Evolutionary conservation across 2,888 invertebrate genomes (phyloP), one percentile per base, ranked within the genome.

Genomic region (Rhagonycha fulva): DNA sequence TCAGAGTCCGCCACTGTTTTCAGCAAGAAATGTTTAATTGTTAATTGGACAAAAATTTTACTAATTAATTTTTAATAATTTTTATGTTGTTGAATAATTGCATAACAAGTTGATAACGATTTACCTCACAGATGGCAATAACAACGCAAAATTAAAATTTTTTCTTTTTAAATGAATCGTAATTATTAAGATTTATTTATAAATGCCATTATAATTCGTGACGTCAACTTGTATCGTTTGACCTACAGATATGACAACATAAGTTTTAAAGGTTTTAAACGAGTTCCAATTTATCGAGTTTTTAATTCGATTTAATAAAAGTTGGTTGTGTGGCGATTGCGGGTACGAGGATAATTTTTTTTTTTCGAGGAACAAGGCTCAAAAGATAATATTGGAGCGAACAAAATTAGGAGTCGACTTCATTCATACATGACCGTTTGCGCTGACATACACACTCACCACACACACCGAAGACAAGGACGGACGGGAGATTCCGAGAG

Each of bases 401-500:
- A 70, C 70, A 12, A 74, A 74, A 67, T 74, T 74, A 24, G 74
- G 67, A 74, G 74, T 61, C 62, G 32, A 70, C 63, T 76, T 76
- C 76, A 76, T 76, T 76, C 76, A 76, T 76, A 74, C 47, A 71
- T 60, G 70, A 71, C 71, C 75, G 74, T 76, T 66, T 23, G 23
- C 62, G 47, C 47, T n/a, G 47, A 47, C 47, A 47, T 47, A 47
- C 47, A n/a, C n/a, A 47, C 47, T 47, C 47, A 12, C 62, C 62
- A 11, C 23, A 69, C 62, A 70, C 69, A 72, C 76, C 72, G 73
- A 63, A 30, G 80, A 85, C 84, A 86, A 86, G 84, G 86, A 86
- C 84, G 82, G 78, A 78, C 82, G 82, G 86, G 87, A 86, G 87
- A 87, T 87, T 87, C 87, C 86, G 82, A 83, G 83, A 84, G 84